Base-by-base conservation (phyloP, 2,797 vertebrate genomes). In the Pteronotus mesoamericanus region DNA sequence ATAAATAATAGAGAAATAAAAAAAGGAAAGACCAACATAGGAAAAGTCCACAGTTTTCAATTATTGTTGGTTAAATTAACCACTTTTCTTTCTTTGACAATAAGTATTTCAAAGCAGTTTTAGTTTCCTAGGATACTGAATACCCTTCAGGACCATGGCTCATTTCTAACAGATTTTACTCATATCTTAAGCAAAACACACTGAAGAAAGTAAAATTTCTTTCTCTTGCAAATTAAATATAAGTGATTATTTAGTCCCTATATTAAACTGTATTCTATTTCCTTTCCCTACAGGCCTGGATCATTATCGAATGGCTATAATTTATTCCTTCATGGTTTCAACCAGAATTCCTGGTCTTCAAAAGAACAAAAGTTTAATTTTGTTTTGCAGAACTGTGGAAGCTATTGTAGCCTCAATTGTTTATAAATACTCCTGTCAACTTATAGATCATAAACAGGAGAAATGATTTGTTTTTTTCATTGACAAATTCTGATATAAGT, bases 1-100 rank as follows among this genome's bases (percentile, higher is more conserved):
- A 91, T 66, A 94, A 88, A 77, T 89, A 96, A 84, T 55, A 91
- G 71, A 77, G 11, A 87, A 96, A 86, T 74, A 84, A 93, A 75
- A 66, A 88, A 96, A 92, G 48, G 18, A 64, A 89, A 96, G 51
- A 82, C 8, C 24, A 91, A 80, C 34, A 46, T 6, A 12, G 14
- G 9, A 75, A 44, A 48, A 55, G 42, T 51, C 61, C 12, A 18
- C 7, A 53, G 44, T 48, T 55, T 88, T 92, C 37, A 21, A 32
- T 77, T 86, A 61, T 29, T 78, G 14, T 55, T 93, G 61, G 12
- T 5, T 85, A 59, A 68, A 53, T 77, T 57, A 39, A 1, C 8
- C 5, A 37, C 39, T 89, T 91, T 61, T 48, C 21, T 42, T 92
- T 86, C 53, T 87, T 92, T 8, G 32, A 14, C 37, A 86, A 37